Base-by-base conservation (phyloP, 2,113 vertebrate species). In the Oncorhynchus nerka region DNA sequence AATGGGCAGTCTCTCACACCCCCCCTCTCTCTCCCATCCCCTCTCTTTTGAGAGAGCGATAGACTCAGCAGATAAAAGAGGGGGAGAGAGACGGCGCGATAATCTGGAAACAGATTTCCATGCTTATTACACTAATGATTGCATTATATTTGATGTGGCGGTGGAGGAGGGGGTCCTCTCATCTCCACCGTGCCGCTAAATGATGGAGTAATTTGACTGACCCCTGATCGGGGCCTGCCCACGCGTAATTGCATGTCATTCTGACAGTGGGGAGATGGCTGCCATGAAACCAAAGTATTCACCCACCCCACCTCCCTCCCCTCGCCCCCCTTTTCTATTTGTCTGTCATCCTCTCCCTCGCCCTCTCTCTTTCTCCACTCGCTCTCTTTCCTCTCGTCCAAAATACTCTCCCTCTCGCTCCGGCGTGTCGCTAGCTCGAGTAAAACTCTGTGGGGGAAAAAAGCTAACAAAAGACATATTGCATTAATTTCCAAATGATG, bases 401-500 rank as follows among this genome's bases (percentile, higher is more conserved):
- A 39, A 8, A 8, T 39, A 39, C 39, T 39, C 39, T 39, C 39
- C 39, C 39, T 45, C 39, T 45, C 2, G 39, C 39, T 45, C 39
- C 9, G 39, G 39, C 9, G 9, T 45, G 9, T 9, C 5, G 13
- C 78, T 78, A 51, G 57, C 70, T 55, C 3, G 65, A 75, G 65
- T 75, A 72, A 64, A 62, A 24, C 2, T 39, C 4, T 0, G 16
- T 55, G 90, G 93, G 34, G 71, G 32, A 72, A 92, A 91, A 92
- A 75, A 92, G 90, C 92, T 95, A 97, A 97, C 95, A 97, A 97
- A 99, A 97, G 95, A 97, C 96, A 95, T 95, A 97, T 97, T 95
- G 94, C 96, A 97, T 98, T 97, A 95, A 97, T 99, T 99, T 97
- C 93, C 95, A 96, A 98, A 98, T 97, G 96, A 98, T 97, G 96